These are phyloP conservation scores for Drosophila austrosaltans DNA, from an alignment of 2,888 invertebrate genomes.

Conservation along the genomic window DNA sequence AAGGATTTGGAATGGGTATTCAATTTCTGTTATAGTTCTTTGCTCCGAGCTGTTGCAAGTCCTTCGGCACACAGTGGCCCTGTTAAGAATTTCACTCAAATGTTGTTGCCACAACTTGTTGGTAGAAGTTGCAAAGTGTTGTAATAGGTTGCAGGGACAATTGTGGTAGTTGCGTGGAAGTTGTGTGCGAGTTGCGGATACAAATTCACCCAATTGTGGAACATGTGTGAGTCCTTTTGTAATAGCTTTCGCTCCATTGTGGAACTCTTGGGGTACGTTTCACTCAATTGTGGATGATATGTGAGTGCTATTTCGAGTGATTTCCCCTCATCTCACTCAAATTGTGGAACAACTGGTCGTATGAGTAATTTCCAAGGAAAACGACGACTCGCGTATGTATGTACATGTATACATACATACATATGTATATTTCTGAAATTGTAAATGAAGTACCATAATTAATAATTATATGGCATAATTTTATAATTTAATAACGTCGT, in stretches of 20 bases:
- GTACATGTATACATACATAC: background rate
- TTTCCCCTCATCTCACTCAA: background rate
- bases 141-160: background rate
- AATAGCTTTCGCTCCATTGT: background rate
- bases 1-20: background rate
- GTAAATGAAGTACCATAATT: slow-evolving; percentile 34
- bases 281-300: background rate
- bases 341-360: slow-evolving; percentile 4
- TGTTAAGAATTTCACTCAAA: no score
- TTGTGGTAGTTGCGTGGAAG: background rate
- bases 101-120: background rate
- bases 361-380: background rate
- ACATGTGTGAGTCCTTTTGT: background rate
- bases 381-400: background rate
- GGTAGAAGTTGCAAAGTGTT: background rate
- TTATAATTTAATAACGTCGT: slow-evolving; percentile 51
- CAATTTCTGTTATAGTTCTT: background rate
- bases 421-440: background rate
- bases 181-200: slow-evolving; percentile 5
- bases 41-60: no score
- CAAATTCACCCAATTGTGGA: background rate
- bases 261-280: background rate
- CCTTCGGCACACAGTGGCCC: no score
- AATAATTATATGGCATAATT: slow-evolving; percentile 52
- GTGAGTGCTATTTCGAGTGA: background rate